A percentile compares a stretch with the other conserved stretches of the same genome.
Conservation (phyloP, 2,113 vertebrate genomes). For the Coreoperca whiteheadi region DNA sequence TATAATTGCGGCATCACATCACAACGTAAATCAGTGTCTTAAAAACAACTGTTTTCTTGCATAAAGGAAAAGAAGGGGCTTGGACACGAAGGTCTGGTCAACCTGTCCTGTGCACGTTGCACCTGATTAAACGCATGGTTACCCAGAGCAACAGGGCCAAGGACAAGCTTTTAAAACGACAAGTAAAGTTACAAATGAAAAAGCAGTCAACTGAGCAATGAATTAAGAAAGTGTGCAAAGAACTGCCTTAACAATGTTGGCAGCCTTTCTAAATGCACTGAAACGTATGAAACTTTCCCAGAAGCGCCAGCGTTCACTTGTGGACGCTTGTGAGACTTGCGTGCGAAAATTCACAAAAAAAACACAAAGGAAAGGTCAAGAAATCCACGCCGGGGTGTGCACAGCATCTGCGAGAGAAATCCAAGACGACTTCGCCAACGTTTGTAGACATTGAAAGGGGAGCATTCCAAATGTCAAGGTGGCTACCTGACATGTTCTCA, state of each 20-base stretch:
- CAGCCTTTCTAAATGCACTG: not conserved
- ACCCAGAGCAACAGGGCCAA: not conserved
- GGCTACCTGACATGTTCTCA: not conserved
- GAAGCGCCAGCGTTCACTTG: not conserved
- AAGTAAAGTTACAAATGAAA: not conserved
- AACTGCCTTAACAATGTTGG: not conserved
- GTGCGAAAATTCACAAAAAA: not conserved
- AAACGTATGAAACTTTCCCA: not conserved
- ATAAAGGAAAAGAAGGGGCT: not conserved
- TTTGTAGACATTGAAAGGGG: not conserved
- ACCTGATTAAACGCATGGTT: not conserved
- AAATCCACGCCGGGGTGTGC: no score
- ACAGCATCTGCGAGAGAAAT: not conserved
- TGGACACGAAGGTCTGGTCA: not conserved
- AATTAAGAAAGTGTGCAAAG: not conserved
- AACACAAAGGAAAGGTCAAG: not conserved
- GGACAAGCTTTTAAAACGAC: not conserved
- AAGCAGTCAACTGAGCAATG: not conserved
- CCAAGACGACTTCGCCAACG: not conserved
- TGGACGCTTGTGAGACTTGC: not conserved
- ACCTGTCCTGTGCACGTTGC: no score
- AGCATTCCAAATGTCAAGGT: not conserved
- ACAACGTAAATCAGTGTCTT: not conserved
- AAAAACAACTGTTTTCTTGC: not conserved
- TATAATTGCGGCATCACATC: not conserved